These are phyloP conservation scores for Blera fallax DNA, from an alignment of 2,888 invertebrate genomes.

Conservation along the genomic window DNA sequence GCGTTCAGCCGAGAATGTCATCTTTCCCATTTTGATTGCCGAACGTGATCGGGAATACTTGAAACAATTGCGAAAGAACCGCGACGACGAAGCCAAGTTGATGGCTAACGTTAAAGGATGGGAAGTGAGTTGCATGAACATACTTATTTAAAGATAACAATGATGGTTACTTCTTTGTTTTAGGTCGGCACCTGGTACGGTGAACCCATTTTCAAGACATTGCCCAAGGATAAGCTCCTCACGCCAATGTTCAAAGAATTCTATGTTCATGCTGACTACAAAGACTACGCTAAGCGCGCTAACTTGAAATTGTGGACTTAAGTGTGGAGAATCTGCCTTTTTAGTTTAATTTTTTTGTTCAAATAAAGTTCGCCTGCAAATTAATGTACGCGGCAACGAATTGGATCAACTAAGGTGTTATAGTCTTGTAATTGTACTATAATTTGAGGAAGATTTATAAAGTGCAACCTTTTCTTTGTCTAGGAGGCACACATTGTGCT, in stretches of 20 bases:
- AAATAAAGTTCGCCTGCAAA: conserved; percentile 36
- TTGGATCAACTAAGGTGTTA: neutral
- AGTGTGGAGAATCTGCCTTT: conserved; percentile 54
- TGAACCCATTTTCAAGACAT: conserved; percentile 89
- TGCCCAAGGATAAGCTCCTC: conserved; percentile 85
- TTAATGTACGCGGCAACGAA: neutral
- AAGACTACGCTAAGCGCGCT: conserved; percentile 83
- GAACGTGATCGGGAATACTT: conserved; percentile 93
- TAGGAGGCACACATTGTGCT: neutral
- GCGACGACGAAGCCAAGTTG: conserved; percentile 91
- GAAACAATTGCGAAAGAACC: conserved; percentile 89
- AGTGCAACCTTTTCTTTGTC: neutral
- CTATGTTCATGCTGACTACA: conserved; percentile 85
- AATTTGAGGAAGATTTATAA: neutral
- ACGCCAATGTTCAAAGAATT: conserved; percentile 87
- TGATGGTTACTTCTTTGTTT: conserved; percentile 7
- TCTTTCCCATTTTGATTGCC: conserved; percentile 90
- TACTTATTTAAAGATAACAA: neutral
- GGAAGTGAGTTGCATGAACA: conserved; percentile 83
- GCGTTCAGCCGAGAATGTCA: conserved; percentile 89
- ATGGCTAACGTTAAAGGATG: conserved; percentile 96
- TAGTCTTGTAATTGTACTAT: neutral
- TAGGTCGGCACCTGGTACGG: conserved; percentile 91
- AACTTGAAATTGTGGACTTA: conserved; percentile 84
- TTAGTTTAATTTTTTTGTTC: conserved; percentile 69